Conservation (phyloP, 1,140 invertebrate genomes). For the Nasonia longicornis region DNA sequence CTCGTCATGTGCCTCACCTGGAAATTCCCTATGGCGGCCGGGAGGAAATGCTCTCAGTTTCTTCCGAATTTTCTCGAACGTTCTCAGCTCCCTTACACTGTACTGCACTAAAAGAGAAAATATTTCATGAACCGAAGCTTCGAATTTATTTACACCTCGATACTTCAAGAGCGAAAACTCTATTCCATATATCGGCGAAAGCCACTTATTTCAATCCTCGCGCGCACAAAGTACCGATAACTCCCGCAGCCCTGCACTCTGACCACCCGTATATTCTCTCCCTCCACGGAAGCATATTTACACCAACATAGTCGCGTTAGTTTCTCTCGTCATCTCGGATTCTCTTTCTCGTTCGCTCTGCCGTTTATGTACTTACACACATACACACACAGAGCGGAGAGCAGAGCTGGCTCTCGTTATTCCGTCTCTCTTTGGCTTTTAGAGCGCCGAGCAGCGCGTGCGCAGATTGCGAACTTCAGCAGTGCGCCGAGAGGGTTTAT, state of each 20-base stretch:
- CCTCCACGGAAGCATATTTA: neutral
- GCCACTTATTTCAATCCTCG: neutral
- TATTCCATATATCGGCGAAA: neutral
- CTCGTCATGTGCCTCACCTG: slow-evolving; percentile 11
- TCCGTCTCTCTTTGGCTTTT: neutral
- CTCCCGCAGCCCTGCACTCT: neutral
- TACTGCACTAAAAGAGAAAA: no score
- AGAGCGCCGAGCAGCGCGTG: neutral
- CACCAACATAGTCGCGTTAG: neutral
- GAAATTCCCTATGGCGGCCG: neutral
- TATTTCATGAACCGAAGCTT: no score
- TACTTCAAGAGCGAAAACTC: neutral
- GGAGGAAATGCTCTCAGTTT: neutral
- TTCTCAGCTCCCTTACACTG: neutral
- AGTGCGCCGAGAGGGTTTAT: neutral
- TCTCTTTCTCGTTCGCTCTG: neutral
- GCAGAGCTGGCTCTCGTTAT: neutral
- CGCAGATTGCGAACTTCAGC: neutral
- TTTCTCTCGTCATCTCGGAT: neutral
- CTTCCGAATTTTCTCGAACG: neutral
- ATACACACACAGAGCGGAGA: neutral
- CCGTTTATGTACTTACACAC: neutral
- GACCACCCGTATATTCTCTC: neutral
- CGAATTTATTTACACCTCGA: no score
- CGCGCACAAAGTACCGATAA: neutral